phyloP scores from a whole-genome alignment of 2,113 vertebrate genomes.

The Crotalus helleri region DNA sequence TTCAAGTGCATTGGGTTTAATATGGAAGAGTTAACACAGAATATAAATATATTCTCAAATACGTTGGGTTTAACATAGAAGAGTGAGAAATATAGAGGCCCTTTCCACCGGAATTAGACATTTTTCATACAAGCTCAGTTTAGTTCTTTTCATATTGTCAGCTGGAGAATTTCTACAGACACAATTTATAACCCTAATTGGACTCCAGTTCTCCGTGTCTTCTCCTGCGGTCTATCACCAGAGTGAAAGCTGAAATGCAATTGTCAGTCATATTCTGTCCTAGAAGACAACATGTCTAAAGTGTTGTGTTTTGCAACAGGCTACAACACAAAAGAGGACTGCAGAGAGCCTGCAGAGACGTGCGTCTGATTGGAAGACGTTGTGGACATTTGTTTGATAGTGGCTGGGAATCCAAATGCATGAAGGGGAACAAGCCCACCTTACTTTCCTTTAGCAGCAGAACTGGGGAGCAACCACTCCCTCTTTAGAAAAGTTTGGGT shows the following conservation, averaged over 20 bases:
- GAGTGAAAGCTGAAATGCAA: not conserved
- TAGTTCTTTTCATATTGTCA: not conserved
- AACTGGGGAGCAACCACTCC: not conserved
- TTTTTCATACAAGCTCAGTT: not conserved
- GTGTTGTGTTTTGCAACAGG: too few relatives aligned
- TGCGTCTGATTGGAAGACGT: too few relatives aligned
- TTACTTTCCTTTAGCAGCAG: constrained; percentile 57
- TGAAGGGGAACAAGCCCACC: not conserved
- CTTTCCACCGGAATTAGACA: not conserved
- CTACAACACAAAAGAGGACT: not conserved
- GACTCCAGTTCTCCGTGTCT: not conserved
- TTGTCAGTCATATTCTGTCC: not conserved
- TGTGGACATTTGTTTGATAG: not conserved
- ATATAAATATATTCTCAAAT: not conserved
- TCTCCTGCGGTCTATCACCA: not conserved
- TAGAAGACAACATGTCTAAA: not conserved
- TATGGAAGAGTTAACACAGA: not conserved
- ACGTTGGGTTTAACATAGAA: not conserved
- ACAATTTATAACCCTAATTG: not conserved
- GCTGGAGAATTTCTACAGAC: not conserved
- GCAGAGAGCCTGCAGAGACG: not conserved
- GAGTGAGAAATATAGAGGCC: not conserved
- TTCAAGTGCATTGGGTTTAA: not conserved
- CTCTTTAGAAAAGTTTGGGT: not conserved
- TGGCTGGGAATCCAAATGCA: not conserved